A percentile compares a stretch with the other conserved stretches of the same genome.
Evolutionary conservation across 2,113 vertebrate genomes (phyloP).

Genomic region (Gymnocephalus cernua): DNA sequence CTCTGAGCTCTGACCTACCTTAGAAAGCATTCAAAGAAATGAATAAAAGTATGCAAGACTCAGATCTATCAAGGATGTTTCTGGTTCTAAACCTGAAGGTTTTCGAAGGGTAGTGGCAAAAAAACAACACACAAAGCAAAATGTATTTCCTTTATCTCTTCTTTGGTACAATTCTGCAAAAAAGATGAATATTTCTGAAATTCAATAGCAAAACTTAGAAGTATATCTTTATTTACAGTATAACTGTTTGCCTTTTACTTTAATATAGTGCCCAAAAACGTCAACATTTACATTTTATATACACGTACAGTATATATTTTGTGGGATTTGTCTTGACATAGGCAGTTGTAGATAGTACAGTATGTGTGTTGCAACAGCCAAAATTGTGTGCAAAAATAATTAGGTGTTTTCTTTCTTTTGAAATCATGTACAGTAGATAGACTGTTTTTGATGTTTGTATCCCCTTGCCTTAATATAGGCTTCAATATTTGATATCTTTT

Average conservation of each 20-base stretch:
- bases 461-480: background rate
- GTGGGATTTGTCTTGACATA: background rate
- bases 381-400: background rate
- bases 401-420: background rate
- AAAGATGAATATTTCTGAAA: background rate
- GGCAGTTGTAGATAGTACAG: background rate
- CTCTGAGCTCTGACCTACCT: constrained; percentile 60
- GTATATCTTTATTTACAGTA: background rate
- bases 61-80: background rate
- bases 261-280: too few relatives aligned
- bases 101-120: background rate
- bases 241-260: too few relatives aligned
- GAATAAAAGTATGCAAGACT: constrained; percentile 79
- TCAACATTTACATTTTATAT: constrained; percentile 7
- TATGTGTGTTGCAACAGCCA: background rate
- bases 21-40: constrained; percentile 81
- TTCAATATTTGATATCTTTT: background rate
- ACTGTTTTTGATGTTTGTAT: background rate
- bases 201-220: background rate
- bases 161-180: background rate
- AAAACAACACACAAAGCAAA: constrained; percentile 4
- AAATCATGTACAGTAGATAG: too few relatives aligned
- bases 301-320: background rate
- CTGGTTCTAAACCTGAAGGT: background rate
- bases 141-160: background rate